Conservation (phyloP, 2,797 vertebrate genomes). For the Sebastes miniatus region DNA sequence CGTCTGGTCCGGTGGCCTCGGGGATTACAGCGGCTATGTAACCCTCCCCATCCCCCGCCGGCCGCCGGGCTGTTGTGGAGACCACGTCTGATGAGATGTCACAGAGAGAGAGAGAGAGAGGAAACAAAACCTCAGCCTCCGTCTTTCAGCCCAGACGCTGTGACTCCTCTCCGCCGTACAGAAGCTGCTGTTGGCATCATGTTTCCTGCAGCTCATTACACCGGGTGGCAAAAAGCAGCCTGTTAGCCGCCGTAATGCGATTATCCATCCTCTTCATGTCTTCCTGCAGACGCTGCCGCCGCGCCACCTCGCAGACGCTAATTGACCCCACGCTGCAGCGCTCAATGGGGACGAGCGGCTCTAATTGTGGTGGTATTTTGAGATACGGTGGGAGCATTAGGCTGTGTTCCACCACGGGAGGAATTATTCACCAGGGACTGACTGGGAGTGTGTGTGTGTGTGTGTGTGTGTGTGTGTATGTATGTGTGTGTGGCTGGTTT, state of each 20-base stretch:
- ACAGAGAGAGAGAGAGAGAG: neutral
- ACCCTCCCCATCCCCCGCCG: neutral
- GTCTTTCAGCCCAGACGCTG: neutral
- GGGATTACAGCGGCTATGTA: neutral
- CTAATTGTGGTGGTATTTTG: constrained; percentile 66
- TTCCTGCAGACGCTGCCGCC: constrained; percentile 25
- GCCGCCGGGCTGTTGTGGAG: neutral
- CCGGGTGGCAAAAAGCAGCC: constrained; percentile 8
- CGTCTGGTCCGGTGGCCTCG: neutral
- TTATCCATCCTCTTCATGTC: constrained; percentile 53
- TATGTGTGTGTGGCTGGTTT: neutral
- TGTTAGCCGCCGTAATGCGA: constrained; percentile 47
- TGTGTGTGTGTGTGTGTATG: no score
- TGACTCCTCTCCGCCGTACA: neutral
- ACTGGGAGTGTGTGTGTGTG: neutral
- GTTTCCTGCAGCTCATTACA: constrained; percentile 37
- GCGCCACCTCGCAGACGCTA: constrained; percentile 33
- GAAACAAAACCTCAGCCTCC: neutral
- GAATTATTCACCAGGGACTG: constrained; percentile 32
- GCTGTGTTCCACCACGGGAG: constrained; percentile 33
- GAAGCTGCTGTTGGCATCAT: neutral
- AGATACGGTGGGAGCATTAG: constrained; percentile 45
- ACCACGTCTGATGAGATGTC: neutral
- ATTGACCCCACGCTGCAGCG: constrained; percentile 50
- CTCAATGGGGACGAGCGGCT: constrained; percentile 48